Evolutionary conservation across 2,113 vertebrate genomes (phyloP), one percentile per base, ranked within the genome.

Genomic region (Megaceryle maxima): DNA sequence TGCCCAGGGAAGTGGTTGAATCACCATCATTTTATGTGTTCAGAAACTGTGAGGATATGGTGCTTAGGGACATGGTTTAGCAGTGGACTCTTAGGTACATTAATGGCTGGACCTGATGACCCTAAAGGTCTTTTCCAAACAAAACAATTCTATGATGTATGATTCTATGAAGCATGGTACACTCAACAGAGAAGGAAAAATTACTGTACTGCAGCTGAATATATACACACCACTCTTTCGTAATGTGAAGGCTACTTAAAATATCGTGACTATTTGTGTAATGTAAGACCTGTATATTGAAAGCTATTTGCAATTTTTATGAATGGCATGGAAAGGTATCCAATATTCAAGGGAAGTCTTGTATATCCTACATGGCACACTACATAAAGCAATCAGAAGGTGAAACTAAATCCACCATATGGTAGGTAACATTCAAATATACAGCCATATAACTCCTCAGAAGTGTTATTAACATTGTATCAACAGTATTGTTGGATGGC

Each of bases 401-500:
- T 74, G 50, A 91, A 88, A 44, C 10, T 37, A 59, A 63, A 55
- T 39, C 11, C 16, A 53, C 12, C 6, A 21, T 35, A n/a, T 0
- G 2, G 24, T 3, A 19, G 13, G 57, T 31, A 35, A 77, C 15
- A 56, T 41, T 80, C 6, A 35, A 64, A 60, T 31, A 37, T 5
- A 37, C 7, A 13, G 2, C 11, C 19, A 66, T 0, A 1, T 31
- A 53, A 74, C 13, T 57, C 11, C 29, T 69, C 46, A 80, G 33
- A 80, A 90, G 64, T 5, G 2, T 9, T 55, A 55, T 46, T 68
- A 20, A 50, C 6, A 26, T 21, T 72, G 22, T 22, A 57, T 33
- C 10, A 19, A 35, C 14, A 50, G 5, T 50, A 7, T 7, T 88
- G 20, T 21, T 51, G 19, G 1, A 0, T 4, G 0, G 3, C 53